phyloP scores from a whole-genome alignment of 2,888 invertebrate species.

The Drosophila kokeensis region DNA sequence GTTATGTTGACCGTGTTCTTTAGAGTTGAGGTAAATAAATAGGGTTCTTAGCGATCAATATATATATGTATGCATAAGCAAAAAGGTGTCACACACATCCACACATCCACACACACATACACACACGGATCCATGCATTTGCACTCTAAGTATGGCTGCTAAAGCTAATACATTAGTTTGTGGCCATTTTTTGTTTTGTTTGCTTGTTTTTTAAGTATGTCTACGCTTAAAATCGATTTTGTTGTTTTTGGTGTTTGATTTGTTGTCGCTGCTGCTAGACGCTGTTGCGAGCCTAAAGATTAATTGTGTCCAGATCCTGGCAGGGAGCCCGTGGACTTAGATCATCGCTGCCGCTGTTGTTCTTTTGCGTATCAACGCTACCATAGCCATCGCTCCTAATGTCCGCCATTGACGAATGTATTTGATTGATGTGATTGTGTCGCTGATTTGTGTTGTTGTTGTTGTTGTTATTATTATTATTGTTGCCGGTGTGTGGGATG shows the following conservation, averaged over 20 bases:
- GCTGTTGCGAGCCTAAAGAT: slow-evolving; percentile 86
- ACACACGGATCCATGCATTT: slow-evolving; percentile 4
- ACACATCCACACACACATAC: neutral
- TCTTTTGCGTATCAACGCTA: slow-evolving; percentile 21
- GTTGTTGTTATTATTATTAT: neutral
- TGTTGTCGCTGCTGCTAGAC: slow-evolving; percentile 19
- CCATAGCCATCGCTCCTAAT: slow-evolving; percentile 62
- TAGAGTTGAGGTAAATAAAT: slow-evolving; percentile 19
- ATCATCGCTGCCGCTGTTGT: slow-evolving; percentile 71
- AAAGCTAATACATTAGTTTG: slow-evolving; percentile 50
- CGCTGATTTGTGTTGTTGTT: slow-evolving; percentile 67
- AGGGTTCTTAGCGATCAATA: neutral
- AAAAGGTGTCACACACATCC: neutral
- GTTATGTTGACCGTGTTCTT: neutral
- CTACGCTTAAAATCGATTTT: slow-evolving; percentile 50
- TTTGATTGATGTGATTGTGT: slow-evolving; percentile 68
- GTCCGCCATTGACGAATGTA: slow-evolving; percentile 79
- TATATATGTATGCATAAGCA: neutral
- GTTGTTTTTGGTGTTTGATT: slow-evolving; percentile 30
- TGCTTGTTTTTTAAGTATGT: slow-evolving; percentile 12
- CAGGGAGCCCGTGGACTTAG: slow-evolving; percentile 88
- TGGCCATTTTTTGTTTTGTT: slow-evolving; percentile 7
- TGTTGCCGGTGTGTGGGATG: slow-evolving; percentile 11
- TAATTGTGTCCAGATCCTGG: slow-evolving; percentile 90
- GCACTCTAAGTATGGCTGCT: slow-evolving; percentile 17